Evolutionary conservation across 2,113 vertebrate genomes (phyloP).

Genomic region (Picathartes gymnocephalus): DNA sequence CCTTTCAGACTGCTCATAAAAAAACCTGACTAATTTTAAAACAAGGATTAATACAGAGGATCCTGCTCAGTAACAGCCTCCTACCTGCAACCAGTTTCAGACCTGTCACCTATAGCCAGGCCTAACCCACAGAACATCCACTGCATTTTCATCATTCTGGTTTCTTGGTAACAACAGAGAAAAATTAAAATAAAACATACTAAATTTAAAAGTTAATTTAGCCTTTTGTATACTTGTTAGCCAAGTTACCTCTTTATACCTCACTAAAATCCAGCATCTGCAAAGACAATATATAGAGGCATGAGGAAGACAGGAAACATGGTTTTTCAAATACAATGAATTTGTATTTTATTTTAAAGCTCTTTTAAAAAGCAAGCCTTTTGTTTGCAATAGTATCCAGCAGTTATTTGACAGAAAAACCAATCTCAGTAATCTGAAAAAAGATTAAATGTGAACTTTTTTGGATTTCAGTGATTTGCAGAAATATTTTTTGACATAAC

Average conservation of each 20-base stretch:
- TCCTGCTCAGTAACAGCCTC: not conserved
- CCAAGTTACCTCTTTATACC: not conserved
- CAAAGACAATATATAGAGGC: not conserved
- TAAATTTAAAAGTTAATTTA: not conserved
- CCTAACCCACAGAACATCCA: not conserved
- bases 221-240: not conserved
- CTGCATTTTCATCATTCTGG: not conserved
- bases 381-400: not conserved
- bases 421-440: not conserved
- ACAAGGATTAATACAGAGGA: not conserved
- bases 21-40: not conserved
- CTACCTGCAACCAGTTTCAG: not conserved
- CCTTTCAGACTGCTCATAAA: not conserved
- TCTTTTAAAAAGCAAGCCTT: not conserved
- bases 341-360: not conserved
- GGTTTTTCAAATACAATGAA: not conserved
- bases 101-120: not conserved
- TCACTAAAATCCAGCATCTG: not conserved
- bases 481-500: not conserved
- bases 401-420: not conserved
- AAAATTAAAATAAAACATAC: not conserved
- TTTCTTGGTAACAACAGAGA: not conserved
- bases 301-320: not conserved
- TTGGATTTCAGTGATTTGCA: not conserved
- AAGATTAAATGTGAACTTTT: not conserved